phyloP scores from a whole-genome alignment of 2,113 vertebrate species.

The Channa argus region DNA sequence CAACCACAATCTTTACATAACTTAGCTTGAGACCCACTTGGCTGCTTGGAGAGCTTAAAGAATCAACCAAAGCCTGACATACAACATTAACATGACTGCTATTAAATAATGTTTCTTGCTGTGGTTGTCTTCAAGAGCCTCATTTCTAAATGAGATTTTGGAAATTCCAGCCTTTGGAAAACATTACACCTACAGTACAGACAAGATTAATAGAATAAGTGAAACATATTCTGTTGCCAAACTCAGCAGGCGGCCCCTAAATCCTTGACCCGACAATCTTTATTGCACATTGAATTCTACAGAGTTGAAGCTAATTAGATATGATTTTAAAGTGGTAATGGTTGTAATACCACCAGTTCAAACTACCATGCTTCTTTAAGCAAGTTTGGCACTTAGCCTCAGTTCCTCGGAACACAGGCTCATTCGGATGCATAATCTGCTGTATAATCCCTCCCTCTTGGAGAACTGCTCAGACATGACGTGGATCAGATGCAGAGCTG shows the following conservation, averaged over 20 bases:
- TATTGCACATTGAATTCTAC: background rate
- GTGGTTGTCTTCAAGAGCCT: slow-evolving; percentile 31
- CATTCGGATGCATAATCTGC: slow-evolving; percentile 58
- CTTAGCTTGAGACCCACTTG: slow-evolving; percentile 53
- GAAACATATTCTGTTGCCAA: background rate
- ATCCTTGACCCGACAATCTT: background rate
- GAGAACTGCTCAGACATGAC: slow-evolving; percentile 68
- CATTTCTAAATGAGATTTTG: slow-evolving; percentile 23
- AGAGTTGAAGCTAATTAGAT: background rate
- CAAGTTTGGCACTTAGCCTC: slow-evolving; percentile 33
- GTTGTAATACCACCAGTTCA: slow-evolving; percentile 9
- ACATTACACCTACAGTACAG: slow-evolving; percentile 20
- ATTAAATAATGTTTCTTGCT: slow-evolving; percentile 52
- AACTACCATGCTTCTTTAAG: slow-evolving; percentile 15
- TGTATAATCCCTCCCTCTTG: slow-evolving; percentile 72
- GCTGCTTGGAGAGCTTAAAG: slow-evolving; percentile 35
- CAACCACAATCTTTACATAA: slow-evolving; percentile 71
- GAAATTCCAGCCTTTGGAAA: slow-evolving; percentile 44
- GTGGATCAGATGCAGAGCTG: slow-evolving; percentile 76
- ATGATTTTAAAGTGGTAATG: background rate
- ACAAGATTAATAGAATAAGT: background rate
- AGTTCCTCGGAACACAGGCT: slow-evolving; percentile 19
- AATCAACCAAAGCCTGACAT: slow-evolving; percentile 52
- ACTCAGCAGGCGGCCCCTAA: background rate
- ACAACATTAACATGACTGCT: slow-evolving; percentile 52